These are phyloP conservation scores for Gonatopus flavifemur DNA, from an alignment of 1,140 invertebrate species.

Conservation along the genomic window DNA sequence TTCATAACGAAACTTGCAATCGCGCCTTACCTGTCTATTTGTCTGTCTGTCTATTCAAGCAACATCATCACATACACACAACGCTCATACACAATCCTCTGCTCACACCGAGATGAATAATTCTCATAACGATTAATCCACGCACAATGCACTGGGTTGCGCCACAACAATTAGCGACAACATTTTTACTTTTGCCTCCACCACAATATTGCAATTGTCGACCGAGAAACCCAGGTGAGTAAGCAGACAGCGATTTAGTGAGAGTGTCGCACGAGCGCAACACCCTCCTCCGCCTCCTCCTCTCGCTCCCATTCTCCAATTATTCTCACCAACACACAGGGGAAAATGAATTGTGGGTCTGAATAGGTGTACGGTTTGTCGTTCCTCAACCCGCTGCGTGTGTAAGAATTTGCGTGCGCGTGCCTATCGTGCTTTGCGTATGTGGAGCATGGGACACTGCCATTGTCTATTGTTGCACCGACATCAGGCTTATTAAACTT, in stretches of 20 bases:
- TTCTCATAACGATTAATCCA: conserved; percentile 49
- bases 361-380: no score
- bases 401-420: conserved; percentile 18
- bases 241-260: neutral
- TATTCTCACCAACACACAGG: no score
- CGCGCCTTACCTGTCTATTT: conserved; percentile 5
- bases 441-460: conserved; percentile 52
- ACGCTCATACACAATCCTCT: conserved; percentile 11
- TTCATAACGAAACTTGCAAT: no score
- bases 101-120: conserved; percentile 31
- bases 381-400: no score
- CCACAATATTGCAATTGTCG: no score
- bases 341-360: no score
- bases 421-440: conserved; percentile 43
- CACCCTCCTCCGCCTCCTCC: conserved; percentile 1
- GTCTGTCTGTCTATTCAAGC: neutral
- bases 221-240: no score
- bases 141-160: conserved; percentile 43
- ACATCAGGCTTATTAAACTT: conserved; percentile 34
- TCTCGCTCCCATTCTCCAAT: no score
- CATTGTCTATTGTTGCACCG: conserved; percentile 52
- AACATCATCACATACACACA: neutral
- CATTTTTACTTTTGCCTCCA: conserved; percentile 29
- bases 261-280: conserved; percentile 29
- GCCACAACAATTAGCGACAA: conserved; percentile 50